Evolutionary conservation across 2,797 vertebrate genomes (phyloP), one percentile per base, ranked within the genome.

Genomic region (Galago senegalensis): DNA sequence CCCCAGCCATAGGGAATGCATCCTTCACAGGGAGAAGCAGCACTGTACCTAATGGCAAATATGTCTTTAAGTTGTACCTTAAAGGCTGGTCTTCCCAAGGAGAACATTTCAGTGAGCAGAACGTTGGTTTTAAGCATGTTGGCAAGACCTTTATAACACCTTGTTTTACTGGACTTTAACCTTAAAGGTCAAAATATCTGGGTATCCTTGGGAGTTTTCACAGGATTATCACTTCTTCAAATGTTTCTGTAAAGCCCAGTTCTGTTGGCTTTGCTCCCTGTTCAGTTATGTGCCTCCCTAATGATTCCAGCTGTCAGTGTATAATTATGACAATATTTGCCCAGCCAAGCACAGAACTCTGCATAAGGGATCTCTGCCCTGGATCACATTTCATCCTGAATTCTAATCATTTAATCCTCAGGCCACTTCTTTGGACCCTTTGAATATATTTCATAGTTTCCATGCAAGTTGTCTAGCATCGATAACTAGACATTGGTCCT

Each of bases 191-290:
- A 91, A 92, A 96, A 97, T 63, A 89, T 85, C 43, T 83, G 17
- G 43, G 63, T 93, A 70, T 96, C 77, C 94, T 82, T 82, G 91
- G 89, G 94, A 95, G 13, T 95, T 97, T 95, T 95, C 95, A 92
- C 89, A 91, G 84, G 73, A 94, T 96, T 96, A 88, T 96, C 95
- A 93, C 97, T 94, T 96, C 92, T 97, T 96, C 84, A 88, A 3
- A 73, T 77, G 46, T 96, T 85, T 94, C 79, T 94, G 84, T 93
- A 87, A 92, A 87, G 80, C 69, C 31, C 85, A 67, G 69, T 76
- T 95, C 83, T 94, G 79, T 79, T 96, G 93, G 87, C 77, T 65
- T 86, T 90, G 89, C 84, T 92, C 49, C 95, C 40, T 25, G 27
- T 84, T 96, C 20, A 49, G 76, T 93, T 85, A 82, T 87, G 43